Evolutionary conservation across 2,888 invertebrate genomes (phyloP).

Genomic region (Chesias legatella): DNA sequence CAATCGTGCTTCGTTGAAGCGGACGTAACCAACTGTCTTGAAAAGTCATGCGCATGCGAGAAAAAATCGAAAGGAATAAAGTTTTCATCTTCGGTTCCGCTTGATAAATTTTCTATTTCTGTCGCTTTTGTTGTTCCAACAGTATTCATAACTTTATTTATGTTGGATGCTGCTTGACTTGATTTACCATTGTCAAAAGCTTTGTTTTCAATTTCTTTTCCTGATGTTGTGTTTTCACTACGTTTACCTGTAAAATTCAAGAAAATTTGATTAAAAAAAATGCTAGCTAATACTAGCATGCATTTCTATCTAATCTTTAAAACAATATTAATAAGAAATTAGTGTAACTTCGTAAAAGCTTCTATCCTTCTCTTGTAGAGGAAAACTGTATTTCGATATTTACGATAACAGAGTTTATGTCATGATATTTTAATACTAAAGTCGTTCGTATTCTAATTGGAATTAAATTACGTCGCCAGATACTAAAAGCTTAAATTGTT

Average conservation of each 20-base stretch:
- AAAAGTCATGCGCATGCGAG: conserved; percentile 49
- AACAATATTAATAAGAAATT: too few relatives aligned
- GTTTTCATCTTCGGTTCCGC: conserved; percentile 29
- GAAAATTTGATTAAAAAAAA: too few relatives aligned
- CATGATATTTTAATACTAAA: too few relatives aligned
- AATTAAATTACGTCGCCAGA: too few relatives aligned
- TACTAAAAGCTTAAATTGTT: too few relatives aligned
- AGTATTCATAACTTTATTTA: conserved; percentile 1
- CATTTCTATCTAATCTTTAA: too few relatives aligned
- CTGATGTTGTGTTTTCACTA: not conserved
- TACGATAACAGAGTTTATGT: too few relatives aligned
- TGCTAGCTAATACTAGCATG: too few relatives aligned
- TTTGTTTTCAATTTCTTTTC: conserved; percentile 8
- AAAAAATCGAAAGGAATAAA: conserved; percentile 53
- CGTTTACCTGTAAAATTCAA: conserved; percentile 16
- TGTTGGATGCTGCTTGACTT: not conserved
- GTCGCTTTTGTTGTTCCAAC: conserved; percentile 2
- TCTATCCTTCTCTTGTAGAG: too few relatives aligned
- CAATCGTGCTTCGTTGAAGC: conserved; percentile 40
- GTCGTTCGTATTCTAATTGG: too few relatives aligned
- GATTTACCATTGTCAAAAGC: conserved; percentile 1
- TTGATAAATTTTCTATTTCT: conserved; percentile 1
- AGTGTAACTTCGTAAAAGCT: too few relatives aligned
- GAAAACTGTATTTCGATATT: too few relatives aligned
- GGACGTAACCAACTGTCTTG: conserved; percentile 33